These are phyloP conservation scores for Stenotaenia linearis DNA, from an alignment of 2,888 invertebrate genomes.

Conservation along the genomic window DNA sequence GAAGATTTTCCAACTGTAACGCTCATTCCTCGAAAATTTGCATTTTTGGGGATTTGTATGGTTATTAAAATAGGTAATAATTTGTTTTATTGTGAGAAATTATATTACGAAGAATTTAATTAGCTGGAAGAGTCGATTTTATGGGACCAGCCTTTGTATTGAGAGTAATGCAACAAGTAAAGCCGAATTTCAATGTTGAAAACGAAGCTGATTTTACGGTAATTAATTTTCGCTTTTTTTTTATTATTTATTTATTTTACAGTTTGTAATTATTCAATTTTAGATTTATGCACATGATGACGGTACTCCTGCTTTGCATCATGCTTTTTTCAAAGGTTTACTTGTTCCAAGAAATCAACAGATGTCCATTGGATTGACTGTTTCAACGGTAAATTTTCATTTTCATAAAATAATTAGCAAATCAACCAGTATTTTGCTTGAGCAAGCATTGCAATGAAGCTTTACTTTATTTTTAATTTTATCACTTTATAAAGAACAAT, in stretches of 20 bases:
- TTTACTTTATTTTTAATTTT: too few relatives aligned
- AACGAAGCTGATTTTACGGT: neutral
- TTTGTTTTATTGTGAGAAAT: neutral
- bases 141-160: slow-evolving; percentile 18
- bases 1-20: neutral
- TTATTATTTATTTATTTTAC: too few relatives aligned
- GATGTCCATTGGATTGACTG: neutral
- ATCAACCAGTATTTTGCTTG: too few relatives aligned
- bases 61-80: neutral
- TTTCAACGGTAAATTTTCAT: slow-evolving; percentile 13
- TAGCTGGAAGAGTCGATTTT: neutral
- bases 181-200: neutral
- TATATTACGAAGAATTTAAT: neutral
- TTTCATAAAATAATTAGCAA: too few relatives aligned
- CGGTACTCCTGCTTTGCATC: neutral
- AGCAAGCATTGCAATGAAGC: neutral
- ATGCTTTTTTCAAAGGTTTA: slow-evolving; percentile 30
- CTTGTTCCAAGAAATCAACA: neutral
- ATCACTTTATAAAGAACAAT: too few relatives aligned
- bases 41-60: neutral
- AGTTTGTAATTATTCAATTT: neutral
- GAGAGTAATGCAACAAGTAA: neutral
- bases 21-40: neutral
- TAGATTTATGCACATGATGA: slow-evolving; percentile 28
- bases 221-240: neutral